phyloP scores from a whole-genome alignment of 2,797 vertebrate genomes.

The Luscinia megarhynchos region DNA sequence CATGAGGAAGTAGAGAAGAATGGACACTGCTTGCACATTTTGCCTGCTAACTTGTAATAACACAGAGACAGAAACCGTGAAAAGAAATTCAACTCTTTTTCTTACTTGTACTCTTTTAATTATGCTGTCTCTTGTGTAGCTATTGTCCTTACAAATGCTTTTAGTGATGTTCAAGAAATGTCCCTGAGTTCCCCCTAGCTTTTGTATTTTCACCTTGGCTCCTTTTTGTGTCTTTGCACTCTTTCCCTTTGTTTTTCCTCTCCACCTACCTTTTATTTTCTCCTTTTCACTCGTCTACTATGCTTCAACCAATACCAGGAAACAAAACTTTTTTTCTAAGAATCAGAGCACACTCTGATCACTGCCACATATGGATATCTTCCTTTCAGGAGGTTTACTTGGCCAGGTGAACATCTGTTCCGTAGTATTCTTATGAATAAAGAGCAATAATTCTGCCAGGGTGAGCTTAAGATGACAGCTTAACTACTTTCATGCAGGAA shows the following conservation, averaged over 20 bases:
- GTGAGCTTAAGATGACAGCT: conserved; percentile 77
- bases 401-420: conserved; percentile 96
- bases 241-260: conserved; percentile 10
- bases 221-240: neutral
- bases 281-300: conserved; percentile 28
- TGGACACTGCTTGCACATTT: conserved; percentile 32
- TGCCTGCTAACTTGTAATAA: conserved; percentile 42
- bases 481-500: conserved; percentile 78
- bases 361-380: conserved; percentile 84
- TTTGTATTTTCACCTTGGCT: conserved; percentile 61
- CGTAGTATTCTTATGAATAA: conserved; percentile 84
- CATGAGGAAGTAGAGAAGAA: conserved; percentile 40
- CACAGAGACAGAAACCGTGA: neutral
- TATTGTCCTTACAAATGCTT: conserved; percentile 24
- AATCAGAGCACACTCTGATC: conserved; percentile 79
- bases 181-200: conserved; percentile 55
- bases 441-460: conserved; percentile 82
- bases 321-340: conserved; percentile 75
- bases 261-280: conserved; percentile 46
- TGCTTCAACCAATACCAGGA: conserved; percentile 64
- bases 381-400: conserved; percentile 83
- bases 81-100: conserved; percentile 27
- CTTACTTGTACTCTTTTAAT: conserved; percentile 31
- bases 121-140: neutral
- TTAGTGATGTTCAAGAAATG: conserved; percentile 47